Conservation (phyloP, 2,113 vertebrate species). For the Illadopsis cleaveri region DNA sequence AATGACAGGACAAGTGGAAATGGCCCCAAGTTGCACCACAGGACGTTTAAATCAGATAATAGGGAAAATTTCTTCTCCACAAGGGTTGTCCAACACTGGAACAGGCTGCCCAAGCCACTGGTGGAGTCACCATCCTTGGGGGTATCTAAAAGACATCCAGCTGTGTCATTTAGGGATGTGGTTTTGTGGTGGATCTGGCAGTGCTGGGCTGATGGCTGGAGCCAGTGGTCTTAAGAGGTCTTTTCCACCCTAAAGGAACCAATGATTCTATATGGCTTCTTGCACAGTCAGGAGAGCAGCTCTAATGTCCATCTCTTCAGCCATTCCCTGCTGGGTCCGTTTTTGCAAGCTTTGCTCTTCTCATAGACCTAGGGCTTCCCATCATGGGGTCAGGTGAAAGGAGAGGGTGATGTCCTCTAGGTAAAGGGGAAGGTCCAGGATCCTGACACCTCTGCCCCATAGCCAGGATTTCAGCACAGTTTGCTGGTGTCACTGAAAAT, state of each 20-base stretch:
- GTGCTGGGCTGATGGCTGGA: background rate
- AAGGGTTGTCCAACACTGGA: background rate
- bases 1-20: background rate
- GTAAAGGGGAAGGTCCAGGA: background rate
- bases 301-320: background rate
- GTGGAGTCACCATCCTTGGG: background rate
- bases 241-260: background rate
- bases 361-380: background rate
- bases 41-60: background rate
- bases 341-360: background rate
- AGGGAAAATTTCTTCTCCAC: background rate
- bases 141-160: background rate
- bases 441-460: background rate
- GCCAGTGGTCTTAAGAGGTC: background rate
- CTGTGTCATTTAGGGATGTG: background rate
- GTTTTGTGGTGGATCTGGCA: background rate
- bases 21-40: accelerated
- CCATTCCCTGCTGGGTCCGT: background rate
- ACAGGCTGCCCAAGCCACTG: background rate
- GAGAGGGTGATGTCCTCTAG: background rate
- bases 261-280: background rate
- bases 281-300: background rate
- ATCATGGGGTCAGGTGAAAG: background rate
- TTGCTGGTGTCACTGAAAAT: background rate
- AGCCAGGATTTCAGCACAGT: background rate